Percentiles rank a stretch among this genome's conserved stretches.
These are phyloP conservation scores for Agrochola circellaris DNA, from an alignment of 2,888 invertebrate species.

Conservation along the genomic window DNA sequence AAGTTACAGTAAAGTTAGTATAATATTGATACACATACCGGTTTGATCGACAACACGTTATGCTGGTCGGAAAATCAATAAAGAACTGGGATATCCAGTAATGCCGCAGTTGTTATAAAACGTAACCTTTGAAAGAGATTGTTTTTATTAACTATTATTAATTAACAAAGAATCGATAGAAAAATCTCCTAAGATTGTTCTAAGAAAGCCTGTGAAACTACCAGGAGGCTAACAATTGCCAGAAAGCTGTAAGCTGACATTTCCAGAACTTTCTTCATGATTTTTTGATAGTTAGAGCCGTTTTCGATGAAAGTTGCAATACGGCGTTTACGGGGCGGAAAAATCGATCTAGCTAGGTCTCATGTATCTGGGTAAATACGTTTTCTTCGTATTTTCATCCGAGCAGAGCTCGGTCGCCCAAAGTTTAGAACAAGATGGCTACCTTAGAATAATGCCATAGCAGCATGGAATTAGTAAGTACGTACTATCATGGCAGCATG, in stretches of 20 bases:
- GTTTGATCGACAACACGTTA: conserved; percentile 25
- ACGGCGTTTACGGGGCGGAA: too few relatives aligned
- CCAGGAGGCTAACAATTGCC: background rate
- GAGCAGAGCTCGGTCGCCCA: too few relatives aligned
- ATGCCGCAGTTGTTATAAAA: background rate
- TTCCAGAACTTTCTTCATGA: background rate
- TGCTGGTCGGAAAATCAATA: conserved; percentile 13
- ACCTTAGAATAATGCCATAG: too few relatives aligned
- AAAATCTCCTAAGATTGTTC: background rate
- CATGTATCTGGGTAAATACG: too few relatives aligned
- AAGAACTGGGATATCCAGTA: conserved; percentile 11
- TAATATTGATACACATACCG: conserved; percentile 30
- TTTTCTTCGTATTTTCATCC: too few relatives aligned
- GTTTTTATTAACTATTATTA: background rate
- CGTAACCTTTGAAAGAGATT: conserved; percentile 1
- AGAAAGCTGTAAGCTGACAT: background rate
- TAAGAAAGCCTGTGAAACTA: background rate
- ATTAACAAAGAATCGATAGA: background rate
- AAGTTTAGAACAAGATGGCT: too few relatives aligned
- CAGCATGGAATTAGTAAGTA: too few relatives aligned
- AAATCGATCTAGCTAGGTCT: too few relatives aligned
- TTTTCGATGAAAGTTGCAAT: too few relatives aligned
- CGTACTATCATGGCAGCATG: too few relatives aligned
- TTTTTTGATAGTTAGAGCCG: too few relatives aligned
- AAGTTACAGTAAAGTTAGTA: conserved; percentile 47